Conservation (phyloP, 1,140 invertebrate species). For the Augochlora pura region DNA sequence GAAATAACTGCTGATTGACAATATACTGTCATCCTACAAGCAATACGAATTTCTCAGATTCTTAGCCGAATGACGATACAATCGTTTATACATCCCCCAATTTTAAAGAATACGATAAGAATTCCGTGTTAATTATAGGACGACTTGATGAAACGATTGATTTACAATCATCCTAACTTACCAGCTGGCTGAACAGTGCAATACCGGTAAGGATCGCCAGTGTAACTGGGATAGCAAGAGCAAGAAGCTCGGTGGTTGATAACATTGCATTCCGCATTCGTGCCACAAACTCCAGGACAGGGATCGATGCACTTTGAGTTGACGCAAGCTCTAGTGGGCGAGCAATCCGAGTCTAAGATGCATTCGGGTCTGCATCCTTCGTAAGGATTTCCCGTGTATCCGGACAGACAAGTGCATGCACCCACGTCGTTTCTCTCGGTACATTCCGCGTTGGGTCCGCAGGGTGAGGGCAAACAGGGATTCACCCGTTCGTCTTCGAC, state of each 20-base stretch:
- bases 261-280: slow-evolving; percentile 74
- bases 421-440: slow-evolving; percentile 72
- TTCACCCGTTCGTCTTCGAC: slow-evolving; percentile 32
- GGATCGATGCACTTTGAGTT: slow-evolving; percentile 77
- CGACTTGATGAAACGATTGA: too few species aligned
- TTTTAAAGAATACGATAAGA: too few species aligned
- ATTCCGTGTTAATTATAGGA: too few species aligned
- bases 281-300: slow-evolving; percentile 75
- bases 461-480: slow-evolving; percentile 84
- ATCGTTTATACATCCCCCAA: too few species aligned
- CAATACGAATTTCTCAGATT: too few species aligned
- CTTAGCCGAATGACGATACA: too few species aligned
- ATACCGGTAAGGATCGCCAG: slow-evolving; percentile 81
- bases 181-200: slow-evolving; percentile 22
- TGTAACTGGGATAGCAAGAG: slow-evolving; percentile 81
- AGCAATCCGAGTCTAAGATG: slow-evolving; percentile 77
- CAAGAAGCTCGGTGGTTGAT: slow-evolving; percentile 80
- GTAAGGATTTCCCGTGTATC: slow-evolving; percentile 83
- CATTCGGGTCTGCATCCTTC: slow-evolving; percentile 81
- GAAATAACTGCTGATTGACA: too few species aligned
- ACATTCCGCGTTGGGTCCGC: slow-evolving; percentile 80
- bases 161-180: background rate
- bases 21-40: background rate
- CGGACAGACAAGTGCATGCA: slow-evolving; percentile 79
- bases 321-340: slow-evolving; percentile 71